Base-by-base conservation (phyloP, 2,888 invertebrate genomes). In the Plagodis dolabraria region DNA sequence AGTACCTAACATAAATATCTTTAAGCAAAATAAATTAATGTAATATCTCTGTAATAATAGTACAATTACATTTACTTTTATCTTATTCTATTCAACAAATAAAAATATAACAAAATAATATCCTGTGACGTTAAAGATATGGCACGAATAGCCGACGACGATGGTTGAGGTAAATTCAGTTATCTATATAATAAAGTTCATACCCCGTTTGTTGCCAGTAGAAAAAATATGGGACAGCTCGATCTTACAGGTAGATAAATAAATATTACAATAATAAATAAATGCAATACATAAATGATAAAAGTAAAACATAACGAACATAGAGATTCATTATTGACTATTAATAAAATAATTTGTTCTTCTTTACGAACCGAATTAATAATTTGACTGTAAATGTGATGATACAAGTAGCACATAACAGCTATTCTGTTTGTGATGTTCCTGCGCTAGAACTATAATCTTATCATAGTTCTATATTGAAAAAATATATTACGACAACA, bases 381-480 rank as follows among this genome's bases (percentile, higher is more conserved):
- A 22, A 22, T 22, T 22, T 22, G 4, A 44, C 35, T 8, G 11
- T 34, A 2, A 44, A 8, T 11, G 8, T 34, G n/a, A n/a, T 22
- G 33, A n/a, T 22, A 22, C 22, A 22, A 22, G 22, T 22, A 22
- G 22, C 22, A 22, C 22, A 22, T 22, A 22, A 22, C 22, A 22
- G 22, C 22, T 22, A 22, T 22, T 51, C 34, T 36, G 49, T 45
- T 48, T 59, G 61, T 55, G 50, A 62, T 51, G 1, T 22, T 22
- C 22, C 22, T 22, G 22, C 22, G 1, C 36, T 7, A 64, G 70
- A 74, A 77, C 74, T 70, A 72, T 69, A 75, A 76, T 74, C 62
- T 66, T 67, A 77, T 75, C 68, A 74, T 72, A 68, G 65, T 64
- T 55, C 58, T 52, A 67, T 65, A 68, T 53, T 67, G 60, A 69